Percentiles rank a stretch among this genome's conserved stretches.
Conservation (phyloP, 1,140 invertebrate genomes). For the Drosophila nebulosa region DNA sequence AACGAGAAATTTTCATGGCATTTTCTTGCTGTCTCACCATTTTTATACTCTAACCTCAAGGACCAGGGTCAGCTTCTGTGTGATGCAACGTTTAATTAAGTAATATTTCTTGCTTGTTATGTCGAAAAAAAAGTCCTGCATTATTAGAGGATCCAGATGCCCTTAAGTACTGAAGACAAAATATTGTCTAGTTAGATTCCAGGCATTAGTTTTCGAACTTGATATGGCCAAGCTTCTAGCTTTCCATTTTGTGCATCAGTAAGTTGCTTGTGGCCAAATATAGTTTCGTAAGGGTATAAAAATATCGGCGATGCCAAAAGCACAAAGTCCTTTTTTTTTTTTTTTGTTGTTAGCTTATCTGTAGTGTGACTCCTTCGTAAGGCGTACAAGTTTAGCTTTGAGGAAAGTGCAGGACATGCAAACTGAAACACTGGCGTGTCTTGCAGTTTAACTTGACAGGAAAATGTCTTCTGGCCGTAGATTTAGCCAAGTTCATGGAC, state of each 20-base stretch:
- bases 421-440: not conserved
- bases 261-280: too few relatives aligned
- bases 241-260: too few relatives aligned
- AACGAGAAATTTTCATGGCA: not conserved
- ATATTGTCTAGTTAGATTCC: too few relatives aligned
- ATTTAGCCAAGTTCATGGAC: conserved; percentile 42
- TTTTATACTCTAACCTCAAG: not conserved
- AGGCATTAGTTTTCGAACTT: too few relatives aligned
- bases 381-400: not conserved
- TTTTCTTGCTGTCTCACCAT: not conserved
- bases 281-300: too few relatives aligned
- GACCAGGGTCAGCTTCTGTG: not conserved
- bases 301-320: too few relatives aligned
- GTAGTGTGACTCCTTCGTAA: not conserved
- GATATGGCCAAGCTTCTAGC: too few relatives aligned
- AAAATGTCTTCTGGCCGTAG: not conserved
- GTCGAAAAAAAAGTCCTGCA: too few relatives aligned
- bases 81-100: too few relatives aligned
- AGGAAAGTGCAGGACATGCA: not conserved
- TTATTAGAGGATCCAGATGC: too few relatives aligned
- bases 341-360: not conserved
- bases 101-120: too few relatives aligned
- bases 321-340: not conserved
- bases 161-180: too few relatives aligned
- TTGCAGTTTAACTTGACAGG: not conserved